phyloP scores from a whole-genome alignment of 2,113 vertebrate genomes.

The Atherinomorus stipes region DNA sequence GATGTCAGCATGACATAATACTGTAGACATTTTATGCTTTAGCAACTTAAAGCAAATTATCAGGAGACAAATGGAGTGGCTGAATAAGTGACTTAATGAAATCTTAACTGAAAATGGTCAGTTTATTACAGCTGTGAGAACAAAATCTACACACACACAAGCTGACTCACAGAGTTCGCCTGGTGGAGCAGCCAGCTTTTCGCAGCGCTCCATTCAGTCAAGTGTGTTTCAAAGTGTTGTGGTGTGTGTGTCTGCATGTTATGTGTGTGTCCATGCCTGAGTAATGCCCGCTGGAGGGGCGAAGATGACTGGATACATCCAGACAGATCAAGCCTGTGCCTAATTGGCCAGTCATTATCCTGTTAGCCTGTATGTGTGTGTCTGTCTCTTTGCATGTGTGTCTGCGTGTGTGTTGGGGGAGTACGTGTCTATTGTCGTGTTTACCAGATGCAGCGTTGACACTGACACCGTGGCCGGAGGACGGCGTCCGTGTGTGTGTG shows the following conservation, averaged over 20 bases:
- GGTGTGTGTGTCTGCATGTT: conserved; percentile 43
- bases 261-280: conserved; percentile 69
- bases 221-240: conserved; percentile 47
- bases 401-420: conserved; percentile 15
- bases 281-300: conserved; percentile 72
- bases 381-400: conserved; percentile 23
- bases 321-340: conserved; percentile 78
- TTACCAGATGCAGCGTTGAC: conserved; percentile 66
- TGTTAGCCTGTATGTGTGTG: conserved; percentile 61
- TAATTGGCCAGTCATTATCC: conserved; percentile 82
- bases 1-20: no score
- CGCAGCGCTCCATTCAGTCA: conserved; percentile 42
- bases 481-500: conserved; percentile 28
- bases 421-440: conserved; percentile 56
- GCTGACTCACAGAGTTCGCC: conserved; percentile 46
- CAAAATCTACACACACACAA: conserved; percentile 17
- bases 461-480: conserved; percentile 71
- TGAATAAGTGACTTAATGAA: not conserved
- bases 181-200: conserved; percentile 59
- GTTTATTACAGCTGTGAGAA: not conserved
- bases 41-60: not conserved
- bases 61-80: not conserved
- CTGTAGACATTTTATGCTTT: no score
- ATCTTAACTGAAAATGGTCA: not conserved
- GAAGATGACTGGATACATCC: conserved; percentile 76